These are phyloP conservation scores for human (Homo sapiens) DNA, from an alignment of 2,113 vertebrate species.

Conservation along the genomic window DNA sequence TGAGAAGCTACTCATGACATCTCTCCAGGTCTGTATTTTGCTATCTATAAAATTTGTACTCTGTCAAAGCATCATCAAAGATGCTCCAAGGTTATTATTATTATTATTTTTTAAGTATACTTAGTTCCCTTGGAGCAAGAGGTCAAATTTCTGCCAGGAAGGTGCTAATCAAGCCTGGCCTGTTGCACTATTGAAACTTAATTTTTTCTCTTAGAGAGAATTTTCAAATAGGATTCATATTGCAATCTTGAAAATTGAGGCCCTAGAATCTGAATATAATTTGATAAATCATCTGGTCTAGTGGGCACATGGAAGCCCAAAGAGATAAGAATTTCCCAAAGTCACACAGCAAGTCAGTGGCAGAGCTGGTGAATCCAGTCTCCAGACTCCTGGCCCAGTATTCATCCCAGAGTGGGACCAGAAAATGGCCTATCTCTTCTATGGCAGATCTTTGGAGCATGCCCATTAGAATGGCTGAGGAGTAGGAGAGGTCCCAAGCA, in stretches of 20 bases:
- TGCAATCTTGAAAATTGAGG: conserved; percentile 35
- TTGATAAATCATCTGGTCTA: conserved; percentile 24
- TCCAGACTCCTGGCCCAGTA: background rate
- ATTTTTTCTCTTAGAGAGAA: conserved; percentile 17
- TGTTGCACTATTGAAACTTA: background rate
- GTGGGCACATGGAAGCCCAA: background rate
- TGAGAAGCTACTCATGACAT: background rate
- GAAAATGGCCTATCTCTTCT: background rate
- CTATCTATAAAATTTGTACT: background rate
- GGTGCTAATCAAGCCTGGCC: background rate
- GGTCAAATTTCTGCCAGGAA: conserved; percentile 1
- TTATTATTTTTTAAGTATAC: background rate
- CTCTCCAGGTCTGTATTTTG: background rate
- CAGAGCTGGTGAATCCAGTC: background rate
- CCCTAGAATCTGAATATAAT: conserved; percentile 28
- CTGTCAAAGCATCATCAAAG: background rate
- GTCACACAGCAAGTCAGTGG: background rate
- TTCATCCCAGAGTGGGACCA: background rate
- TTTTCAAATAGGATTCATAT: conserved; percentile 51
- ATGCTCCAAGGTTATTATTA: background rate
- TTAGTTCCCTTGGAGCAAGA: conserved; percentile 1
- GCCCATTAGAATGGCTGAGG: background rate
- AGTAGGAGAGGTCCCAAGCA: background rate
- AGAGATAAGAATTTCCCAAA: conserved; percentile 30
- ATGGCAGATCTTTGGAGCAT: background rate